These are phyloP conservation scores for Hemicrepidius hirtus DNA, from an alignment of 2,888 invertebrate species.

Conservation along the genomic window DNA sequence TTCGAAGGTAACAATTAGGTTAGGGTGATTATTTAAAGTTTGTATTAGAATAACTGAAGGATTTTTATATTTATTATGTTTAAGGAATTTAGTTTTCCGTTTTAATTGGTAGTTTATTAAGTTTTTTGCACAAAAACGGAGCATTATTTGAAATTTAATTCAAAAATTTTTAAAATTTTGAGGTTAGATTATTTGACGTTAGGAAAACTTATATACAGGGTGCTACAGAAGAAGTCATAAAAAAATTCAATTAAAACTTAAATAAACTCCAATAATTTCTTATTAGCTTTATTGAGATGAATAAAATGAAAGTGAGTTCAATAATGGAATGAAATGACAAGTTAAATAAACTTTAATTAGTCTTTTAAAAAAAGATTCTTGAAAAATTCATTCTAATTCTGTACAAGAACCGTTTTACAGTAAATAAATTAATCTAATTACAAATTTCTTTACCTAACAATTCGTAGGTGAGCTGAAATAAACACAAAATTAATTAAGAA, in stretches of 20 bases:
- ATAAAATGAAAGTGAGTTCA: neutral
- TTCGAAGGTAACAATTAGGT: too few relatives aligned
- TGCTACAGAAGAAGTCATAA: too few relatives aligned
- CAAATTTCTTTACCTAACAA: slow-evolving; percentile 46
- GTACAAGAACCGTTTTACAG: too few relatives aligned
- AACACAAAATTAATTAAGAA: neutral
- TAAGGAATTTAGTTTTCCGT: neutral
- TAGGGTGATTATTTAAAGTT: neutral
- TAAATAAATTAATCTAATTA: too few relatives aligned
- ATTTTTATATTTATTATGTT: slow-evolving; percentile 4
- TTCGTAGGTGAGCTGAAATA: slow-evolving; percentile 56
- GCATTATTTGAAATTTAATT: too few relatives aligned
- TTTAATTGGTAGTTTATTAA: neutral
- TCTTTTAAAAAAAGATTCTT: neutral
- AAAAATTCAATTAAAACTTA: too few relatives aligned
- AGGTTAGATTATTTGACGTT: too few relatives aligned
- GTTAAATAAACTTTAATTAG: neutral
- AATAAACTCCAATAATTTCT: too few relatives aligned
- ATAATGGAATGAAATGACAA: slow-evolving; percentile 6
- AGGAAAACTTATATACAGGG: too few relatives aligned
- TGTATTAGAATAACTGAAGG: neutral
- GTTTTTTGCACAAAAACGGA: neutral
- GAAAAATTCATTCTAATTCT: too few relatives aligned
- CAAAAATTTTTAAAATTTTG: too few relatives aligned
- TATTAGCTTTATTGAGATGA: neutral